Base-by-base conservation (phyloP, 2,797 vertebrate species). In the Erethizon dorsatum region DNA sequence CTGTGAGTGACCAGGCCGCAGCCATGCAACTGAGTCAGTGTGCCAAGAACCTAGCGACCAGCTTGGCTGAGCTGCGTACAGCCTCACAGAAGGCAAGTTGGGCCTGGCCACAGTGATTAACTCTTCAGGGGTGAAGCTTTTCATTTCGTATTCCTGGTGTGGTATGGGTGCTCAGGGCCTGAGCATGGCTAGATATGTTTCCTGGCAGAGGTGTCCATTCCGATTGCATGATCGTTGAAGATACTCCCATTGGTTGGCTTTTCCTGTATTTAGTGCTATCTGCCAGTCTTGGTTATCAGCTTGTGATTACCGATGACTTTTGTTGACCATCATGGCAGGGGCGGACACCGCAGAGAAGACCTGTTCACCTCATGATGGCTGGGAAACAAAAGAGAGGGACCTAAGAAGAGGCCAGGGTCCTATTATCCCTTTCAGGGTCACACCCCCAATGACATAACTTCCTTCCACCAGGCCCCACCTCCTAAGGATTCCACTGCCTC, bases 11-110 rank as follows among this genome's bases (percentile, higher is more conserved):
- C 95, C 99, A 99, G 98, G 99, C 99, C 20, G 99, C 99, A 31
- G 99, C 99, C 45, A 99, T 99, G 99, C 99, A 99, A 97, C 98
- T 99, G 93, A 99, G 99, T 96, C 99, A 99, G 86, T 99, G 99
- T 97, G 99, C 99, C 83, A 99, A 99, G 98, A 99, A 99, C 96
- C 99, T 99, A 77, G 99, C 99, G 52, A 99, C 99, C 98, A 99
- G 99, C 98, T 98, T 99, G 96, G 99, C 99, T 0, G 99, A 99
- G 98, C 99, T 99, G 1, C 98, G 99, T 65, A 99, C 99, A 0
- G 99, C 99, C 59, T 99, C 99, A 0, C 99, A 99, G 98, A 99
- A 99, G 99, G 99, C 99, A 95, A 85, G 98, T 90, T 17, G 50
- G 13, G 45, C 50, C 17, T 22, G 2, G 22, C 69, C 50, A 33